Base-by-base conservation (phyloP, 2,113 vertebrate species). In the Mustelus asterias region DNA sequence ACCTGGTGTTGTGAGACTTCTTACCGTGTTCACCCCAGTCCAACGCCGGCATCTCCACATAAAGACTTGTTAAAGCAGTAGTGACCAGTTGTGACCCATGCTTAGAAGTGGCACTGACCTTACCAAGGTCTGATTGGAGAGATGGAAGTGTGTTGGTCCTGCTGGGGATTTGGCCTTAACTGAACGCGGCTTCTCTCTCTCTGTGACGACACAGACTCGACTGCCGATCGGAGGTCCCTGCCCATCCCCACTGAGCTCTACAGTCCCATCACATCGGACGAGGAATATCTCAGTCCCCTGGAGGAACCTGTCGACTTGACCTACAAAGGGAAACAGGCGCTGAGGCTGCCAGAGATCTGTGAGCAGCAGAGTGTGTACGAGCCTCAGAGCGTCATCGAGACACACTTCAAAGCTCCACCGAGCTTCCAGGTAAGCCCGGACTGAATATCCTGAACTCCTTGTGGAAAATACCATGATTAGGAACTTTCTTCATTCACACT, bases 241-340 rank as follows among this genome's bases (percentile, higher is more conserved):
- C 95, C 97, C 4, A 96, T 98, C 89, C 97, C 97, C 60, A 96
- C 97, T 96, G 98, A 98, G 26, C 97, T 99, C 96, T 98, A 98
- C 98, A 99, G 99, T 96, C 99, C 99, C 24, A 98, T 99, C 96
- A 99, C 99, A 20, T 99, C 99, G 0, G 99, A 99, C 0, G 99
- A 99, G 96, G 99, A 99, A 96, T 99, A 99, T 96, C 98, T 99
- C 96, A 99, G 99, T 96, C 99, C 99, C 3, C 96, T 99, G 97
- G 99, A 99, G 97, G 99, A 99, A 96, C 98, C 98, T 94, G 98
- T 98, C 0, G 99, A 99, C 89, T 98, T 98, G 0, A 33, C 80
- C 13, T 89, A 89, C 14, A 89, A 89, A 24, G 96, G 97, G 65
- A 97, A 97, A 10, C 97, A 97, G 2, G 97, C 98, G 95, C 97